Percentiles rank a stretch among this genome's conserved stretches.
Evolutionary conservation across 2,888 invertebrate species (phyloP).

Genomic region (Rhingia rostrata): DNA sequence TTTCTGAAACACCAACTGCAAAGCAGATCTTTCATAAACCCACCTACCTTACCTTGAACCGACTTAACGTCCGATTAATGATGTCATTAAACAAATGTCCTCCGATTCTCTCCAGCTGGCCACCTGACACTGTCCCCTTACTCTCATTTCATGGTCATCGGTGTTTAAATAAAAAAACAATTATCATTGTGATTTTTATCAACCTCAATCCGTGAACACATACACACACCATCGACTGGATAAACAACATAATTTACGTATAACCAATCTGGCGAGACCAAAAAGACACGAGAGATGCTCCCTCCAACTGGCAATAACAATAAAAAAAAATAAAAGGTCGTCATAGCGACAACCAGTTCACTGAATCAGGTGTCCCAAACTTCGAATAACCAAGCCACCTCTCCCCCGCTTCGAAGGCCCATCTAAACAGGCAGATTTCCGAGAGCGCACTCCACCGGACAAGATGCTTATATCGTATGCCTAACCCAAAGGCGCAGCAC

Average conservation of each 20-base stretch:
- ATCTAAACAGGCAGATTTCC: neutral
- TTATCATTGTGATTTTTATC: slow-evolving; percentile 44
- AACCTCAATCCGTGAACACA: slow-evolving; percentile 41
- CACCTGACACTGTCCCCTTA: slow-evolving; percentile 59
- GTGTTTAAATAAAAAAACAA: slow-evolving; percentile 24
- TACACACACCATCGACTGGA: slow-evolving; percentile 49
- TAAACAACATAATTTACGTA: slow-evolving; percentile 71
- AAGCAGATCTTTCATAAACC: no score
- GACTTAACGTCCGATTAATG: slow-evolving; percentile 64
- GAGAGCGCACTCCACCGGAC: neutral
- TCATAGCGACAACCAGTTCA: slow-evolving; percentile 33
- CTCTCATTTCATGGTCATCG: slow-evolving; percentile 54
- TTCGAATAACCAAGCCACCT: slow-evolving; percentile 33
- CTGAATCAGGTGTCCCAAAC: slow-evolving; percentile 63
- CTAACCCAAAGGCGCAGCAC: neutral
- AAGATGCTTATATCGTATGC: neutral
- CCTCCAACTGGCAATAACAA: slow-evolving; percentile 43
- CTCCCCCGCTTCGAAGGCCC: slow-evolving; percentile 7
- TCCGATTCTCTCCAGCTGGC: slow-evolving; percentile 50
- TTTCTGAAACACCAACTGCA: no score
- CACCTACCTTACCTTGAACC: slow-evolving; percentile 59
- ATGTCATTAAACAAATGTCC: slow-evolving; percentile 65
- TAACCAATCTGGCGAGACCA: slow-evolving; percentile 24
- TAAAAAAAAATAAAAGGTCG: slow-evolving; percentile 32
- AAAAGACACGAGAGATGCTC: slow-evolving; percentile 32